These are phyloP conservation scores for Orcinus orca DNA, from an alignment of 2,113 vertebrate genomes.

Conservation along the genomic window DNA sequence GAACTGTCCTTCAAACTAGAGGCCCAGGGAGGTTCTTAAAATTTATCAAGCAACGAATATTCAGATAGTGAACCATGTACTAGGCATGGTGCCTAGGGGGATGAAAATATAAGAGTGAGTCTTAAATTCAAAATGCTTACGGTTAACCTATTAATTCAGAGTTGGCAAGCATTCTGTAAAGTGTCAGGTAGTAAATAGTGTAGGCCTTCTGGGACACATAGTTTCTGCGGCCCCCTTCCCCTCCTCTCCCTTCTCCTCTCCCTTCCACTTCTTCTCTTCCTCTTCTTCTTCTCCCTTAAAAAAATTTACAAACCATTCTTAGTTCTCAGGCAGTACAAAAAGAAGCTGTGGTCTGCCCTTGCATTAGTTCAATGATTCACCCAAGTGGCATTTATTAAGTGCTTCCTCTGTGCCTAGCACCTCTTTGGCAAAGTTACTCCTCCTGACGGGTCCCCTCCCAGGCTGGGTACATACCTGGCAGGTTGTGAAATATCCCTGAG, in stretches of 20 bases:
- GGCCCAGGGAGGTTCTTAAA: not conserved
- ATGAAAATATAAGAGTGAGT: not conserved
- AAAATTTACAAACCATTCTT: not conserved
- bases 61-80: not conserved
- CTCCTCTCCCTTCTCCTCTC: not conserved
- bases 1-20: not conserved
- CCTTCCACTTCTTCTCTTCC: rapidly evolving
- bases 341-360: not conserved
- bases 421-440: not conserved
- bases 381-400: not conserved
- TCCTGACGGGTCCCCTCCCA: not conserved
- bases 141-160: not conserved
- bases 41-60: not conserved
- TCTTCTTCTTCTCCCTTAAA: not conserved
- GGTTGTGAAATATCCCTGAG: not conserved
- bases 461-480: not conserved
- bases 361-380: not conserved
- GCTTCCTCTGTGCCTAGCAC: not conserved
- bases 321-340: not conserved
- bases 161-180: not conserved
- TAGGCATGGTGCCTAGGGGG: not conserved
- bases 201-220: not conserved
- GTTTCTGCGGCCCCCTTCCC: not conserved
- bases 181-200: not conserved
- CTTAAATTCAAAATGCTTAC: not conserved